Evolutionary conservation across 2,113 vertebrate species (phyloP).

Genomic region (Mugil cephalus): DNA sequence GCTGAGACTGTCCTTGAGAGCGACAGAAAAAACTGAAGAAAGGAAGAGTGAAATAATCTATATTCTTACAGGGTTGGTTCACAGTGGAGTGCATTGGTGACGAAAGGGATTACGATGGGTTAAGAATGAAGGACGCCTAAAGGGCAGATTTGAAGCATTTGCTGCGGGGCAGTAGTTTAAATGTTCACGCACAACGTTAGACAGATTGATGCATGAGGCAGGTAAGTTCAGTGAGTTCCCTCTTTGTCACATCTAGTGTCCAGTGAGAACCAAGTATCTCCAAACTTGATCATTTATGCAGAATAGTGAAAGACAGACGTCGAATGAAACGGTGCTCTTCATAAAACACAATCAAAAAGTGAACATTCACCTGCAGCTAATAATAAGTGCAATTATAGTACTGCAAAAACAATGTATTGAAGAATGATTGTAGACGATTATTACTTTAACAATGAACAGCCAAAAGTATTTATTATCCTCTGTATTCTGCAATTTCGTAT

Average conservation of each 20-base stretch:
- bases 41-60: background rate
- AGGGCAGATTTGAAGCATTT: background rate
- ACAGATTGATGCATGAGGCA: background rate
- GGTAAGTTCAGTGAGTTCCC: background rate
- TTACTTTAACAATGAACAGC: conserved; percentile 29
- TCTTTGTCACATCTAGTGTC: background rate
- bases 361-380: conserved; percentile 6
- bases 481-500: conserved; percentile 30
- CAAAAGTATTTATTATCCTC: conserved; percentile 68
- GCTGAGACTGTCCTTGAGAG: background rate
- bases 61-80: too few species aligned
- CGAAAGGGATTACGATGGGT: too few species aligned
- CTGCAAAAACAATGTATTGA: conserved; percentile 46
- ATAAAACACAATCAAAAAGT: conserved; percentile 5
- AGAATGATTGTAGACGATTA: conserved; percentile 55
- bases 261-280: background rate
- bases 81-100: background rate
- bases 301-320: too few species aligned
- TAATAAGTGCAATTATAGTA: conserved; percentile 49
- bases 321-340: conserved; percentile 1
- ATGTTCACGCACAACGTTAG: background rate
- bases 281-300: background rate
- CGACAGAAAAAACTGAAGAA: conserved; percentile 33
- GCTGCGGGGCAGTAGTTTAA: conserved; percentile 48
- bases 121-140: background rate